Evolutionary conservation across 2,888 invertebrate genomes (phyloP).

Genomic region (Isoperla grammatica): DNA sequence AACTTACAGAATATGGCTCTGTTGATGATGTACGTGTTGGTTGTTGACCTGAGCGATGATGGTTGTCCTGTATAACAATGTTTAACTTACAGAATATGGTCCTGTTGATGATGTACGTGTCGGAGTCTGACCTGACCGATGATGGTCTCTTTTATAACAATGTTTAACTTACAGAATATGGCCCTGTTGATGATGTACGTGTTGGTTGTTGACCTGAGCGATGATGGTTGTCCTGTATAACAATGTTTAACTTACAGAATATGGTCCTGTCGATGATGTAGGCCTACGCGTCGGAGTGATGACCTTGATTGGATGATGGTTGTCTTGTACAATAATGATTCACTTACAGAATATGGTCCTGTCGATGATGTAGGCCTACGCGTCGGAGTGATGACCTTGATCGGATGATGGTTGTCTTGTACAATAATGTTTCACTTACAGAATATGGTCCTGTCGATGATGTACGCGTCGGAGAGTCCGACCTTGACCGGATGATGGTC

Average conservation of each 20-base stretch:
- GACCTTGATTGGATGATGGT: too few relatives aligned
- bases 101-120: too few relatives aligned
- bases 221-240: too few relatives aligned
- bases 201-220: too few relatives aligned
- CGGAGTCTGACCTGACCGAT: too few relatives aligned
- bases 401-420: slow-evolving; percentile 80
- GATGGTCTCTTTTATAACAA: too few relatives aligned
- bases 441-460: slow-evolving; percentile 78
- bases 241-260: slow-evolving; percentile 78
- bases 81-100: too few relatives aligned
- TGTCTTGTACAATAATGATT: too few relatives aligned
- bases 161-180: slow-evolving; percentile 75
- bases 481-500: slow-evolving; percentile 93
- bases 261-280: slow-evolving; percentile 80
- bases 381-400: slow-evolving; percentile 95
- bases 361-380: slow-evolving; percentile 91
- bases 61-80: too few relatives aligned
- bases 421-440: slow-evolving; percentile 59
- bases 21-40: slow-evolving; percentile 94
- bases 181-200: slow-evolving; percentile 91
- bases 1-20: slow-evolving; percentile 75
- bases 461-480: slow-evolving; percentile 96
- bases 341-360: slow-evolving; percentile 75
- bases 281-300: slow-evolving; percentile 99
- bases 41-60: slow-evolving; percentile 94